Percentiles rank a stretch among this genome's conserved stretches.
Conservation (phyloP, 2,113 vertebrate genomes). For the Urocolius indicus region DNA sequence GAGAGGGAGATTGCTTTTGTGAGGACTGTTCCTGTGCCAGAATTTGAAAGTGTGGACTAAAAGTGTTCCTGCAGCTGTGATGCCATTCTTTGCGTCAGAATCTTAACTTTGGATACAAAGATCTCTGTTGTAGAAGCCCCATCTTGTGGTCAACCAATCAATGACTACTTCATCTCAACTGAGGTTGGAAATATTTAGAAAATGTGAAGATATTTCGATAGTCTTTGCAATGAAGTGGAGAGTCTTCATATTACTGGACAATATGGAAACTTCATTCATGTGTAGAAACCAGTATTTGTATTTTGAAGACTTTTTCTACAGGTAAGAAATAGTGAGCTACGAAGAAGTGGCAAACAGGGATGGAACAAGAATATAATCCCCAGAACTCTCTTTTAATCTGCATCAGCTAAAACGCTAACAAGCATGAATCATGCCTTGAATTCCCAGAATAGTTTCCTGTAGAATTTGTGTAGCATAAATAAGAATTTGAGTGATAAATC, state of each 20-base stretch:
- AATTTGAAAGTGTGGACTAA: not conserved
- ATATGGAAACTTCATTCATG: not conserved
- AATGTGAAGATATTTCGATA: not conserved
- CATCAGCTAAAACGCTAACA: not conserved
- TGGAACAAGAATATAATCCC: not conserved
- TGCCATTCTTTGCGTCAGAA: not conserved
- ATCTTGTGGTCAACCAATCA: slow-evolving; percentile 65
- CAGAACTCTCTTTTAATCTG: not conserved
- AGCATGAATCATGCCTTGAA: not conserved
- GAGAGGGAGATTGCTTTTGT: not conserved
- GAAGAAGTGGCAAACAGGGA: not conserved
- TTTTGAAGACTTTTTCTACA: not conserved
- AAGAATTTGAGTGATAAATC: not conserved
- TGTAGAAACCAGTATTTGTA: not conserved
- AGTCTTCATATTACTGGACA: not conserved
- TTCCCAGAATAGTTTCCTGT: not conserved
- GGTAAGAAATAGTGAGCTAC: not conserved
- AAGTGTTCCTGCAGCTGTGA: not conserved
- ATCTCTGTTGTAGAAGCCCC: slow-evolving; percentile 62
- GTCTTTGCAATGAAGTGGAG: not conserved
- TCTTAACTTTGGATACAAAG: not conserved
- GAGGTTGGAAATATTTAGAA: not conserved
- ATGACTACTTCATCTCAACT: not conserved
- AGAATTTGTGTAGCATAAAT: not conserved
- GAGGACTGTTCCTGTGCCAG: not conserved